phyloP scores from a whole-genome alignment of 1,140 invertebrate species.

The Macrostomum lignano region DNA sequence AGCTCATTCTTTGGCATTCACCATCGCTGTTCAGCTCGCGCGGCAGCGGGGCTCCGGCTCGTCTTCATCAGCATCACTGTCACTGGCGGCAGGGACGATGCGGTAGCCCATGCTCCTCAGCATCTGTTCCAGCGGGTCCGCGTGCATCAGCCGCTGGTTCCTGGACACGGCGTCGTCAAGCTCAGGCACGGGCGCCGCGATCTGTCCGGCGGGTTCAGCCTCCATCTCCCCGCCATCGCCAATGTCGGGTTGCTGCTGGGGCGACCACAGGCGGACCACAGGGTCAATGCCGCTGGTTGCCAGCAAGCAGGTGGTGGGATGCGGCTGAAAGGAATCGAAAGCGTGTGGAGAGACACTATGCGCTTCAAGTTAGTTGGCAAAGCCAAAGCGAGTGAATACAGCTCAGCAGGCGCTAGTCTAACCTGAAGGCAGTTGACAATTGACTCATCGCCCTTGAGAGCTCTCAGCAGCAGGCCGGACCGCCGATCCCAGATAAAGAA shows the following conservation, averaged over 20 bases:
- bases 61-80: constrained; percentile 6
- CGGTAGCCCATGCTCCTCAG: constrained; percentile 39
- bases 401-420: too few species aligned
- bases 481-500: constrained; percentile 74
- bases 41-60: too few species aligned
- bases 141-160: constrained; percentile 67
- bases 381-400: too few species aligned
- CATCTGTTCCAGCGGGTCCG: constrained; percentile 55
- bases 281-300: constrained; percentile 83
- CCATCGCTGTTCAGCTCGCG: too few species aligned
- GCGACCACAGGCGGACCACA: constrained; percentile 65
- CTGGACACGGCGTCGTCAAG: constrained; percentile 39
- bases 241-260: too few species aligned
- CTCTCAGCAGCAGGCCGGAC: constrained; percentile 50
- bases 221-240: too few species aligned
- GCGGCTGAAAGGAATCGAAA: too few species aligned
- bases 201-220: too few species aligned
- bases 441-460: constrained; percentile 49
- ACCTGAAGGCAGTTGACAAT: constrained; percentile 89
- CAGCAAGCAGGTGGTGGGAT: constrained; percentile 56
- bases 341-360: too few species aligned
- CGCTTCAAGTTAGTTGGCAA: too few species aligned
- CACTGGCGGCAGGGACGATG: constrained; percentile 8
- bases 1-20: too few species aligned
- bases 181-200: too few species aligned